These are phyloP conservation scores for honey bee (Apis mellifera) DNA, from an alignment of 1,140 invertebrate genomes.

Conservation along the genomic window Amel_HAv3.1 CM009941.2:16077001-16077500, in stretches of 20 bases:
- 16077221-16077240: constrained; percentile 72
- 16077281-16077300: constrained; percentile 75
- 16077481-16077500: constrained; percentile 61
- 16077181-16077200: constrained; percentile 59
- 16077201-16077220: constrained; percentile 68
- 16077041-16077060: constrained; percentile 74
- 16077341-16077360: constrained; percentile 73
- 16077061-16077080: constrained; percentile 73
- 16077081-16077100: constrained; percentile 78
- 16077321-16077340: constrained; percentile 77
- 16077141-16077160: constrained; percentile 76
- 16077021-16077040: constrained; percentile 74
- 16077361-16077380: constrained; percentile 75
- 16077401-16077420: constrained; percentile 71
- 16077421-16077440: constrained; percentile 63
- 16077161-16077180: constrained; percentile 62
- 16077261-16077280: constrained; percentile 79
- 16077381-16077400: constrained; percentile 73
- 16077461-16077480: constrained; percentile 70
- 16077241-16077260: constrained; percentile 76
- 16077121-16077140: constrained; percentile 75
- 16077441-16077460: constrained; percentile 41
- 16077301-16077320: constrained; percentile 74
- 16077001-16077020: constrained; percentile 72
- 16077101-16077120: constrained; percentile 75